phyloP scores from a whole-genome alignment of 1,140 invertebrate species.

The Calliopsis andreniformis region DNA sequence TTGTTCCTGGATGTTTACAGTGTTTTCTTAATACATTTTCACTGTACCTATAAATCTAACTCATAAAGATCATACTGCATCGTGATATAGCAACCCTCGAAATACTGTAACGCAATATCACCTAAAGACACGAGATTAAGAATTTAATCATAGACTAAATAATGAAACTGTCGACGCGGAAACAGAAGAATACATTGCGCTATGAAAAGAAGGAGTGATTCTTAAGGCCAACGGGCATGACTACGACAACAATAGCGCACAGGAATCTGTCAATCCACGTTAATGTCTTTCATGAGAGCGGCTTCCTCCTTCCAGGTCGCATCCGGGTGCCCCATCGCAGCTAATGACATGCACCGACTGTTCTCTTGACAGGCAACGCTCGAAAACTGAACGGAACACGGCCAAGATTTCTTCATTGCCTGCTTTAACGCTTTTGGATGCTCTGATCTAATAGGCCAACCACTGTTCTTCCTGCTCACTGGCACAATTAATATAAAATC shows the following conservation, averaged over 20 bases:
- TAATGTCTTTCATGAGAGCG: conserved; percentile 75
- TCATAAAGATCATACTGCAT: too few relatives aligned
- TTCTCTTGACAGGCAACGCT: conserved; percentile 53
- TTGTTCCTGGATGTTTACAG: too few relatives aligned
- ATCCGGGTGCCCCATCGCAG: conserved; percentile 75
- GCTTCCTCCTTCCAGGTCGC: conserved; percentile 71
- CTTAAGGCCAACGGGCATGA: conserved; percentile 76
- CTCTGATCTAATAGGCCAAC: conserved; percentile 41
- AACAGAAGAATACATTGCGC: conserved; percentile 19
- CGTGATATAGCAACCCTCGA: too few relatives aligned
- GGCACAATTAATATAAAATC: conserved; percentile 81
- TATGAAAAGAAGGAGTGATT: conserved; percentile 57
- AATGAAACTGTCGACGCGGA: not conserved
- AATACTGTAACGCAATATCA: too few relatives aligned
- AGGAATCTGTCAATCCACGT: conserved; percentile 80
- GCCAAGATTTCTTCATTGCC: conserved; percentile 52
- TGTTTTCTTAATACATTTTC: too few relatives aligned
- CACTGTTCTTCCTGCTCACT: conserved; percentile 65
- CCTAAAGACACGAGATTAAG: too few relatives aligned
- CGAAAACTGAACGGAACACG: conserved; percentile 57
- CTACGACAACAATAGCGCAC: conserved; percentile 76
- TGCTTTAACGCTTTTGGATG: conserved; percentile 22
- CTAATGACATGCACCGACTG: conserved; percentile 80
- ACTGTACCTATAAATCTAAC: too few relatives aligned
- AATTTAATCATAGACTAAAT: not conserved